phyloP scores from a whole-genome alignment of 2,888 invertebrate species.

The Eupeodes latifasciatus region DNA sequence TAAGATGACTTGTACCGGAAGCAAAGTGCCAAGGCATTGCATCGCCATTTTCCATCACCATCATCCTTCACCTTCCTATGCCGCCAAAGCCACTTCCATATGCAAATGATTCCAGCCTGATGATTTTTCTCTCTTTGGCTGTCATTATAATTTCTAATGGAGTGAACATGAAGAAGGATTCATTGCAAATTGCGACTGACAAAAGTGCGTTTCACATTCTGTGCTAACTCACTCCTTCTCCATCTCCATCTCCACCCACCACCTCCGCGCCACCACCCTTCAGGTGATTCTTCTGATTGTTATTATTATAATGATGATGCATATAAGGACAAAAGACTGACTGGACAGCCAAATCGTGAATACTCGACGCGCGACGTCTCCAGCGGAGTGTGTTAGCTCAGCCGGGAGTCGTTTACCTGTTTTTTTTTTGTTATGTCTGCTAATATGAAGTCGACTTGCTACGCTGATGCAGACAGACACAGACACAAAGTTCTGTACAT shows the following conservation, averaged over 20 bases:
- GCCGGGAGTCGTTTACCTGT: constrained; percentile 55
- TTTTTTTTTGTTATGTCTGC: constrained; percentile 12
- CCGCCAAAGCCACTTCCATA: constrained; percentile 56
- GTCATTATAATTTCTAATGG: constrained; percentile 38
- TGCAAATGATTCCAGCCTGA: constrained; percentile 50
- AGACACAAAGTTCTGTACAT: background rate
- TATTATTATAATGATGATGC: constrained; percentile 13
- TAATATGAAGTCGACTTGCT: background rate
- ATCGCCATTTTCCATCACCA: background rate
- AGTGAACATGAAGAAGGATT: constrained; percentile 35
- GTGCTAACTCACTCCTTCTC: constrained; percentile 12
- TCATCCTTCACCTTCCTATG: too few species aligned
- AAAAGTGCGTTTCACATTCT: constrained; percentile 46
- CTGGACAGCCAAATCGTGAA: constrained; percentile 32
- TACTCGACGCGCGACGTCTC: constrained; percentile 27
- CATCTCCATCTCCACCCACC: background rate
- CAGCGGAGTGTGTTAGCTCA: constrained; percentile 38
- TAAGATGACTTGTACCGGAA: constrained; percentile 44
- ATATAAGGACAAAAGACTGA: constrained; percentile 41
- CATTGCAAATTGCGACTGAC: constrained; percentile 23
- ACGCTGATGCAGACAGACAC: background rate
- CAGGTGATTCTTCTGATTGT: constrained; percentile 19
- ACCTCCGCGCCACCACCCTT: background rate
- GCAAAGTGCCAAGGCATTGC: constrained; percentile 3
- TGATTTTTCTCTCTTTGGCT: constrained; percentile 18